Conservation (phyloP, 2,113 vertebrate genomes). For the Ascaphus truei region DNA sequence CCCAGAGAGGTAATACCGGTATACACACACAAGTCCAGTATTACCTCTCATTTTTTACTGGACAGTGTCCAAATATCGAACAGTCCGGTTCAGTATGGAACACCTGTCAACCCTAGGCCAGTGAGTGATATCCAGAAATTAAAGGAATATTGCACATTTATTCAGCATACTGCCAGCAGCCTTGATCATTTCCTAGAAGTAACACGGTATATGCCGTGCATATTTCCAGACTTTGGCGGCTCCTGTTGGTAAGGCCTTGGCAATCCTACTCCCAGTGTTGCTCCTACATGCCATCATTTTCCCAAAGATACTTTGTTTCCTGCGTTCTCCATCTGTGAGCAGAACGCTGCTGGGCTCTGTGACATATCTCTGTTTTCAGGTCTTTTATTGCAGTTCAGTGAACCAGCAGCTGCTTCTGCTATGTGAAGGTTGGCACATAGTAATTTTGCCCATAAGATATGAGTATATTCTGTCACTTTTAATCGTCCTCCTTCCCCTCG, state of each 20-base stretch:
- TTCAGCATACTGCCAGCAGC: too few relatives aligned
- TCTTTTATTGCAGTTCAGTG: conserved; percentile 27
- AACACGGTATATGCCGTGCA: too few relatives aligned
- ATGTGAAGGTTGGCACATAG: neutral
- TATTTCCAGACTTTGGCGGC: neutral
- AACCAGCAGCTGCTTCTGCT: conserved; percentile 28
- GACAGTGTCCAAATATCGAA: too few relatives aligned
- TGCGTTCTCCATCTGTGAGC: conserved; percentile 5
- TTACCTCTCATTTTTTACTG: too few relatives aligned
- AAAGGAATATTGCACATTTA: too few relatives aligned
- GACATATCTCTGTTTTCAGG: neutral
- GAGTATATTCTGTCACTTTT: conserved; percentile 35
- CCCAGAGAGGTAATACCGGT: too few relatives aligned
- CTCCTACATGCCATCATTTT: neutral
- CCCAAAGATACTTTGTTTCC: neutral
- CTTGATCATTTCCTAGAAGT: too few relatives aligned
- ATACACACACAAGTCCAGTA: too few relatives aligned
- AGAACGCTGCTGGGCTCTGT: conserved; percentile 1
- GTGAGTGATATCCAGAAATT: too few relatives aligned
- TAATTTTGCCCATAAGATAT: conserved; percentile 31
- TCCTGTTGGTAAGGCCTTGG: neutral
- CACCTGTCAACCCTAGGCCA: too few relatives aligned
- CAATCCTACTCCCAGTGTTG: too few relatives aligned
- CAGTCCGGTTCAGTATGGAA: too few relatives aligned
- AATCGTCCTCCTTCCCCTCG: conserved; percentile 17